phyloP scores from a whole-genome alignment of 2,113 vertebrate genomes.

The Pseudolaguvia tuberculata region DNA sequence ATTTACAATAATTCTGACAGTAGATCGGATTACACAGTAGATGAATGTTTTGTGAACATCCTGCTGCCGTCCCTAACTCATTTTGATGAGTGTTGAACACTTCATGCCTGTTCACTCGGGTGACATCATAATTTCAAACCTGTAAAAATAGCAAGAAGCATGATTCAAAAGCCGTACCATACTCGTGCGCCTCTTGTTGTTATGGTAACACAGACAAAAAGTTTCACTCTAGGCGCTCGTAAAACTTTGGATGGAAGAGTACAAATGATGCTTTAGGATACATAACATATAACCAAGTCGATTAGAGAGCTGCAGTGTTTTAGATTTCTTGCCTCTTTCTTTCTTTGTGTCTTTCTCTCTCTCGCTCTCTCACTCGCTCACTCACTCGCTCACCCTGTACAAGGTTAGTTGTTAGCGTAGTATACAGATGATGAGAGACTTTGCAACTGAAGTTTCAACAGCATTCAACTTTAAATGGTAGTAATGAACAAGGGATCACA shows the following conservation, averaged over 20 bases:
- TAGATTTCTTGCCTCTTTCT: not conserved
- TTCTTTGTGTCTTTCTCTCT: constrained; percentile 21
- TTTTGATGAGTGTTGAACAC: not conserved
- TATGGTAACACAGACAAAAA: not conserved
- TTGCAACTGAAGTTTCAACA: too few species aligned
- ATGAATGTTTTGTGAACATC: not conserved
- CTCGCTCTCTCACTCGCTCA: not conserved
- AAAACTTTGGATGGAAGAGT: not conserved
- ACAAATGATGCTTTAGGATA: not conserved
- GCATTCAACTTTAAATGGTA: too few species aligned
- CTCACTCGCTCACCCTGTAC: constrained; percentile 3
- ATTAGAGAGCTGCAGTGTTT: not conserved
- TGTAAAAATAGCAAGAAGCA: not conserved
- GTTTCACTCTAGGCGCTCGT: not conserved
- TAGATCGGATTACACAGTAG: too few species aligned
- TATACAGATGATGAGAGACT: constrained; percentile 24
- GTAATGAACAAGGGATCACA: too few species aligned
- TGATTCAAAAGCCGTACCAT: constrained; percentile 9
- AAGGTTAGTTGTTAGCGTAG: constrained; percentile 2
- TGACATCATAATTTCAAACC: not conserved
- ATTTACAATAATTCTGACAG: too few species aligned
- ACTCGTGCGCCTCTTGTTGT: not conserved
- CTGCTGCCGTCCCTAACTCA: not conserved
- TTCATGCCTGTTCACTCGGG: not conserved
- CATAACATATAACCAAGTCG: not conserved